Conservation (phyloP, 2,888 invertebrate genomes). For the Epinotia nisella region DNA sequence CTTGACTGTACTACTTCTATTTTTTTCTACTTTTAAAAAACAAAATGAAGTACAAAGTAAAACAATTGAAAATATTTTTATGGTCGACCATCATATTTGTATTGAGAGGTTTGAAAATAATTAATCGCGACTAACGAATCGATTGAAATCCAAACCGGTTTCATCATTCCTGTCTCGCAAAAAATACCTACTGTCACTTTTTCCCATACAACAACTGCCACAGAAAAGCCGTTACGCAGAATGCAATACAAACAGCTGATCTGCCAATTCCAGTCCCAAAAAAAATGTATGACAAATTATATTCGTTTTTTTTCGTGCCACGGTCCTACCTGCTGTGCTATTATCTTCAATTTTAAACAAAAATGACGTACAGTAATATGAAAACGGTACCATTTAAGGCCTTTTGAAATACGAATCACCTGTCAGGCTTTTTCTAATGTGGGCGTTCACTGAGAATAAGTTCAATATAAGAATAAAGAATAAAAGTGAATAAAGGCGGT, state of each 20-base stretch:
- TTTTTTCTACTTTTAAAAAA: no score
- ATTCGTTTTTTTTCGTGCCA: conserved; percentile 20
- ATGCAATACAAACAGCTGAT: conserved; percentile 18
- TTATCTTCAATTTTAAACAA: neutral
- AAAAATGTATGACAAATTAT: conserved; percentile 16
- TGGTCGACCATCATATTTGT: no score
- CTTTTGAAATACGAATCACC: conserved; percentile 4
- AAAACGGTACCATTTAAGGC: neutral
- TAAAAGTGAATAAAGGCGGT: neutral
- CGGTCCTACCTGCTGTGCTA: conserved; percentile 14
- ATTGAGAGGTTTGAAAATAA: neutral
- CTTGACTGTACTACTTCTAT: no score
- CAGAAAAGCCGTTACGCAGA: conserved; percentile 18
- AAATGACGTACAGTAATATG: neutral
- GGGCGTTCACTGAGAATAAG: conserved; percentile 6
- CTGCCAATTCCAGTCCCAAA: conserved; percentile 12
- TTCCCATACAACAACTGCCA: neutral
- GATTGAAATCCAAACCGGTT: neutral
- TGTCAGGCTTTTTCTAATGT: conserved; percentile 3
- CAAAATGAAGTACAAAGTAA: no score
- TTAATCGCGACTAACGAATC: neutral
- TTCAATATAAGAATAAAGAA: neutral
- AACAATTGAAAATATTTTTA: no score
- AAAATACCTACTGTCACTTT: neutral
- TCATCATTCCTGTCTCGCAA: no score